A percentile compares a stretch with the other conserved stretches of the same genome.
Evolutionary conservation across 2,888 invertebrate species (phyloP).

Genomic region (Erynnis tages): DNA sequence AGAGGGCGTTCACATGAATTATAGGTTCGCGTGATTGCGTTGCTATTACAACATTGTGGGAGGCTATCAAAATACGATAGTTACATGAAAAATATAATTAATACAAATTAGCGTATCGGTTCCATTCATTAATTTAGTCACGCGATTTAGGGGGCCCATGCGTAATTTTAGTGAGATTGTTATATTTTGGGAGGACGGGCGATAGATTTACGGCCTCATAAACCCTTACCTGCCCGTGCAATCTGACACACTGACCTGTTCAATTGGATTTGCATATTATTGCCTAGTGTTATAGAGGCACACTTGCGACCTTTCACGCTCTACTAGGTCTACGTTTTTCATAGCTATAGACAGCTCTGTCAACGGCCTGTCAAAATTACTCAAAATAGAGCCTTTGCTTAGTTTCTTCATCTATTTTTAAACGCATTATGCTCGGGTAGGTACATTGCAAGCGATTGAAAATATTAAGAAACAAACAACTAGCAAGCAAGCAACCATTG

Average conservation of each 20-base stretch:
- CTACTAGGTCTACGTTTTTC: constrained; percentile 14
- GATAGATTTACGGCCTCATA: constrained; percentile 2
- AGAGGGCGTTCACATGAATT: constrained; percentile 17
- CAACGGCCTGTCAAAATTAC: constrained; percentile 7
- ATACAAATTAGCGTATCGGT: constrained; percentile 26
- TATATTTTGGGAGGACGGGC: constrained; percentile 1
- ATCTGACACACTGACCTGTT: constrained; percentile 12
- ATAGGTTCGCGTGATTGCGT: constrained; percentile 22
- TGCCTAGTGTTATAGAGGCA: constrained; percentile 5
- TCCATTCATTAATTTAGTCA: constrained; percentile 14
- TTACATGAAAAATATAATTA: constrained; percentile 23
- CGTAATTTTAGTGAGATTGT: constrained; percentile 6
- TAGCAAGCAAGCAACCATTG: no score
- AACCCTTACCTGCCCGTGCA: constrained; percentile 7
- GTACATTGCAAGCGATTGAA: no score
- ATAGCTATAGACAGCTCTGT: constrained; percentile 10
- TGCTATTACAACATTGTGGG: constrained; percentile 7
- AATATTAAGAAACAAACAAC: no score
- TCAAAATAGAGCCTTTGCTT: no score
- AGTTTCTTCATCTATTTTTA: no score
- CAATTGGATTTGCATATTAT: constrained; percentile 14
- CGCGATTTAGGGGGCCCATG: constrained; percentile 14
- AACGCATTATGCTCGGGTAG: no score
- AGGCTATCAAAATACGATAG: constrained; percentile 17
- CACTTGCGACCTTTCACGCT: constrained; percentile 9